Conservation (phyloP, 2,888 invertebrate species). For the Perizoma flavofasciatum region DNA sequence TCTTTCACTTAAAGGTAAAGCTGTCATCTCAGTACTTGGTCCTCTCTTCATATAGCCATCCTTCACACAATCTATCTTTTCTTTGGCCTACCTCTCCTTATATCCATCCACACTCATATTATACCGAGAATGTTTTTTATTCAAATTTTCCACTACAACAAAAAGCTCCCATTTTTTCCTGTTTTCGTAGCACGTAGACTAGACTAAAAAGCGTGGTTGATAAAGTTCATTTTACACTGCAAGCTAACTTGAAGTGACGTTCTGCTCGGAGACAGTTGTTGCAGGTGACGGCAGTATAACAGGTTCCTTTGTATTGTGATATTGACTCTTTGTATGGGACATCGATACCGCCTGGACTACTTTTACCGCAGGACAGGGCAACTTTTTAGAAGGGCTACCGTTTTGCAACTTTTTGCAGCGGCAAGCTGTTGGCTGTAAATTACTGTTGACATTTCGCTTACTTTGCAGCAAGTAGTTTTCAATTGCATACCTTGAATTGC, state of each 20-base stretch:
- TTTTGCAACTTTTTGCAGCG: constrained; percentile 31
- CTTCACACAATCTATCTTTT: too few species aligned
- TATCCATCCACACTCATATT: too few species aligned
- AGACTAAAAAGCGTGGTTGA: too few species aligned
- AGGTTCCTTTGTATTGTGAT: constrained; percentile 66
- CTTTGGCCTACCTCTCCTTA: too few species aligned
- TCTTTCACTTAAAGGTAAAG: too few species aligned
- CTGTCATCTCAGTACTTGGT: too few species aligned
- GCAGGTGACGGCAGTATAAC: constrained; percentile 73
- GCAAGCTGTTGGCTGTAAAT: constrained; percentile 23
- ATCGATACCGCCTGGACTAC: constrained; percentile 48
- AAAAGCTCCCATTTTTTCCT: too few species aligned
- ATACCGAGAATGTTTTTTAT: too few species aligned
- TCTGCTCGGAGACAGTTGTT: constrained; percentile 51
- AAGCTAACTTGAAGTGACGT: constrained; percentile 1
- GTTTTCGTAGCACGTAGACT: too few species aligned
- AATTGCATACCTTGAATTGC: constrained; percentile 1
- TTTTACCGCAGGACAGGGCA: constrained; percentile 48
- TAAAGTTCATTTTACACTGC: constrained; percentile 5
- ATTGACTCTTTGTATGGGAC: constrained; percentile 41
- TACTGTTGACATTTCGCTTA: constrained; percentile 15
- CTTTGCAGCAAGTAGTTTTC: not conserved
- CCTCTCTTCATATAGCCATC: too few species aligned
- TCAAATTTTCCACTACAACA: too few species aligned
- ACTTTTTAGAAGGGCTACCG: constrained; percentile 28